Evolutionary conservation across 2,113 vertebrate genomes (phyloP), one percentile per base, ranked within the genome.

Genomic region (Odocoileus virginianus): DNA sequence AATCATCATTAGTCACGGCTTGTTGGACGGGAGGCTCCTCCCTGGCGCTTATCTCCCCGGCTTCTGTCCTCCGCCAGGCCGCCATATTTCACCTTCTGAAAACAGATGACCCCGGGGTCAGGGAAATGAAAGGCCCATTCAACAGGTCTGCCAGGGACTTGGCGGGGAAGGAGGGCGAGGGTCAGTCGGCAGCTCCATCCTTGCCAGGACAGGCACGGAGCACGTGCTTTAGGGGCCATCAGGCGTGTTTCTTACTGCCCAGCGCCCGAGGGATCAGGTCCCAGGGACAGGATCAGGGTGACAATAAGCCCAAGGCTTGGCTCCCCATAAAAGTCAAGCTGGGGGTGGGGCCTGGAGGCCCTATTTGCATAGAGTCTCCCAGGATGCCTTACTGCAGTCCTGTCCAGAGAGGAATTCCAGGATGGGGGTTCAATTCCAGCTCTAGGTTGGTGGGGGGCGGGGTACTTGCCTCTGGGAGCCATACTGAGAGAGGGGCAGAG

Each of bases 1-100:
- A 98, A 99, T 99, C 99, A 98, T 98, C 99, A 99, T 99, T 99
- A 99, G 99, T 99, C 99, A 99, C 98, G 98, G 99, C 98, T 99
- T 98, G 99, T 99, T 99, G 99, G 99, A 98, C 98, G 98, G 98
- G 99, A 99, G 98, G 98, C 99, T 99, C 98, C 98, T 98, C 98
- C 96, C 95, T 94, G 58, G 96, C 58, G 98, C 99, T 98, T 99
- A 98, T 99, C 99, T 97, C 98, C 97, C 98, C 84, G 98, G 99
- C 99, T 99, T 99, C 99, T 99, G 99, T 98, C 98, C 98, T 98
- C 98, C 3, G 30, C 93, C 98, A 95, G 98, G 98, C 98, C n/a
- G 98, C 99, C 99, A 99, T 99, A 99, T 99, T 99, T 99, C 99
- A 99, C 98, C 98, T 99, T 99, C 99, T 98, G 99, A 99, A 98